A percentile compares a stretch with the other conserved stretches of the same genome.
phyloP scores from a whole-genome alignment of 1,140 invertebrate genomes.

The Paraescarpia echinospica region DNA sequence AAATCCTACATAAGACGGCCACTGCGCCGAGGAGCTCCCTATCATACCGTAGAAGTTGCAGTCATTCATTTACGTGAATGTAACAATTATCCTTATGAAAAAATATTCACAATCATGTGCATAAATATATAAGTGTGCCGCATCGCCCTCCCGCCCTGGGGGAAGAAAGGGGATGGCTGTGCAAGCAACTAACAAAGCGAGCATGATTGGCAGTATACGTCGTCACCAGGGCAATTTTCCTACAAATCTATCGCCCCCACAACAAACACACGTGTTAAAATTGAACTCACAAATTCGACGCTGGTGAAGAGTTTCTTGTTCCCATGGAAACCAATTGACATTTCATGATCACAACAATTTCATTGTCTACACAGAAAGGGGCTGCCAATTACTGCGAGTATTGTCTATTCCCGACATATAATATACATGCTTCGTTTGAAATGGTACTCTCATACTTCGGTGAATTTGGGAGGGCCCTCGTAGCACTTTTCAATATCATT shows the following conservation, averaged over 20 bases:
- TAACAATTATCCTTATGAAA: not conserved
- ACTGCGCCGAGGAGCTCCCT: not conserved
- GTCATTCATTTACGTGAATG: not conserved
- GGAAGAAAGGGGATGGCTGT: not conserved
- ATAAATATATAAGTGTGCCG: not conserved
- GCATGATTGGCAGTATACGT: not conserved
- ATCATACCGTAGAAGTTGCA: not conserved
- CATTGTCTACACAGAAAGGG: not conserved
- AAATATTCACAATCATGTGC: not conserved
- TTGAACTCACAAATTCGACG: not conserved
- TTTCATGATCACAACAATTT: not conserved
- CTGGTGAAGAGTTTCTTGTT: not conserved
- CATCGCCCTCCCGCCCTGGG: not conserved
- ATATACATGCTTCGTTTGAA: not conserved
- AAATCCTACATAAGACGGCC: not conserved
- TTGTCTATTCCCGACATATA: not conserved
- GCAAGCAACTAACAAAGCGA: not conserved
- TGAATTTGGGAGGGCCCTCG: not conserved
- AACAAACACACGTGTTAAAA: not conserved
- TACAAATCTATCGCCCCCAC: not conserved
- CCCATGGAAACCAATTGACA: not conserved
- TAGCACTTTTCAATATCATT: constrained; percentile 6
- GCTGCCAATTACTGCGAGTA: not conserved
- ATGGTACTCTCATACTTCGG: not conserved
- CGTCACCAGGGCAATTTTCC: not conserved